phyloP scores from a whole-genome alignment of 2,888 invertebrate species.

The Hypomecis punctinalis region DNA sequence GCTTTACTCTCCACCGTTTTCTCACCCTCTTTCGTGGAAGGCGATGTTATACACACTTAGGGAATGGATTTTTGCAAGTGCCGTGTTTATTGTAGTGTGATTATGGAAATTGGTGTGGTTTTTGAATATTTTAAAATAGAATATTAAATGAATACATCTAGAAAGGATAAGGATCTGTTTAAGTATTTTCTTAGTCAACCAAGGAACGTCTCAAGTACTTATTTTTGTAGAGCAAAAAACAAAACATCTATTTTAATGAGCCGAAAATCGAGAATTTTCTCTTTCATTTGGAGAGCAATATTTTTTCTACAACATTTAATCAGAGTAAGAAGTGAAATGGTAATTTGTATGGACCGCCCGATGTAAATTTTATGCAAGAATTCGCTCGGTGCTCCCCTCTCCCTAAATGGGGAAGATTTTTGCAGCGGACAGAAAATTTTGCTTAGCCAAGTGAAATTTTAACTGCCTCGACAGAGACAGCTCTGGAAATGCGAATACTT shows the following conservation, averaged over 20 bases:
- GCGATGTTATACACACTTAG: conserved; percentile 74
- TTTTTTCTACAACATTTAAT: conserved; percentile 85
- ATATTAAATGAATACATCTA: too few species aligned
- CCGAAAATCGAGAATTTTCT: conserved; percentile 82
- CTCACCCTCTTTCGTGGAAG: conserved; percentile 77
- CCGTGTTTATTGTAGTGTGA: conserved; percentile 60
- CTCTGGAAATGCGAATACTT: conserved; percentile 82
- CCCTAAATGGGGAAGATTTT: conserved; percentile 82
- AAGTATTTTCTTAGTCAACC: conserved; percentile 20
- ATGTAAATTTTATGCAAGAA: conserved; percentile 85
- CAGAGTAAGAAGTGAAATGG: conserved; percentile 84
- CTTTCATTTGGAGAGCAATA: conserved; percentile 82
- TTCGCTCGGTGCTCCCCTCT: conserved; percentile 76
- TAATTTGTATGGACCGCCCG: conserved; percentile 85
- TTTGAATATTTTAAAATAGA: too few species aligned
- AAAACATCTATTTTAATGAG: conserved; percentile 82
- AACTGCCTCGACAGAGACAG: conserved; percentile 83
- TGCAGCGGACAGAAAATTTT: conserved; percentile 84
- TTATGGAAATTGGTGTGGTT: not conserved
- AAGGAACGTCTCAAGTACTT: conserved; percentile 32
- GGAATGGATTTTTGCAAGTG: conserved; percentile 61
- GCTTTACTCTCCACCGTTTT: conserved; percentile 71
- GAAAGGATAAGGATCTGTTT: too few species aligned
- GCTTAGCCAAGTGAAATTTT: conserved; percentile 85
- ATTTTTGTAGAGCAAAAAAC: conserved; percentile 54